Conservation (phyloP, 2,113 vertebrate species). For the Bos indicus region DNA sequence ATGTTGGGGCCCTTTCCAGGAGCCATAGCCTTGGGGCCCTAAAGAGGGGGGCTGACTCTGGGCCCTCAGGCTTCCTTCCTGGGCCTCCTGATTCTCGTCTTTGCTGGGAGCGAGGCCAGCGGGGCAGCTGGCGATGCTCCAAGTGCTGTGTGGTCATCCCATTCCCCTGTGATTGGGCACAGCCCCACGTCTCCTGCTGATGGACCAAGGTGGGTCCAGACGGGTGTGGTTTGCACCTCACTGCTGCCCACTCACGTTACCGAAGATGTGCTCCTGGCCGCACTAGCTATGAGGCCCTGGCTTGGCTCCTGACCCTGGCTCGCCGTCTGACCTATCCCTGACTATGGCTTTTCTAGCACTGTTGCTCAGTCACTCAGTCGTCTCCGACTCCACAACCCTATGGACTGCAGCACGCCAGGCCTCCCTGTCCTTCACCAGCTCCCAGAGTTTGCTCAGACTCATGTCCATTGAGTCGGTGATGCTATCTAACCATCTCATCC, state of each 20-base stretch:
- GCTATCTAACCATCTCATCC: neutral
- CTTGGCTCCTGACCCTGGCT: fast-evolving
- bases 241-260: fast-evolving
- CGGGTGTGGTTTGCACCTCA: fast-evolving
- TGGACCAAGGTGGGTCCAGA: fast-evolving
- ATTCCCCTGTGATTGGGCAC: fast-evolving
- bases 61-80: neutral
- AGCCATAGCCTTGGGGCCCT: neutral
- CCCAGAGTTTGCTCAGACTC: neutral
- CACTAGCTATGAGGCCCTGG: neutral
- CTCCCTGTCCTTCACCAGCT: neutral
- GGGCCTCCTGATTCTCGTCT: neutral
- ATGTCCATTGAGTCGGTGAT: neutral
- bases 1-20: neutral
- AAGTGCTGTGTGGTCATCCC: fast-evolving
- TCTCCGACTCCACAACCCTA: neutral
- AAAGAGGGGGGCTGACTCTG: neutral
- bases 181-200: fast-evolving
- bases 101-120: neutral
- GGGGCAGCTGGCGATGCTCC: fast-evolving
- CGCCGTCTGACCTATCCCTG: fast-evolving
- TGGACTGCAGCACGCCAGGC: neutral
- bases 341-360: fast-evolving
- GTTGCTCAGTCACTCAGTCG: neutral
- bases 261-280: neutral